Evolutionary conservation across 2,888 invertebrate genomes (phyloP).

Genomic region (Hydrotaea diabolus): DNA sequence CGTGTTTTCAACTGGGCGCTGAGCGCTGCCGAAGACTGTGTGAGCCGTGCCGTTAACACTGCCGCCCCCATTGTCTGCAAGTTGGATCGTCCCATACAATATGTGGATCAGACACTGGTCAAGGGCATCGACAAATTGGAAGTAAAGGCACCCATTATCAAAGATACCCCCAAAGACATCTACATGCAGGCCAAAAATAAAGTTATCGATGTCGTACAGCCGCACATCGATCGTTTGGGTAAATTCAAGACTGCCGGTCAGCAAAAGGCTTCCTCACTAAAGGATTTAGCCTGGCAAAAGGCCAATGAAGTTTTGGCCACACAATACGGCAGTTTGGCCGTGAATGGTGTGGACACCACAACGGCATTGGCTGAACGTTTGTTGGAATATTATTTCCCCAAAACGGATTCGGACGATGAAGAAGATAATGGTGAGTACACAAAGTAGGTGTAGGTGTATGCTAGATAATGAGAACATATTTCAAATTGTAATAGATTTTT

Average conservation of each 20-base stretch:
- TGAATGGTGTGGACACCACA: conserved; percentile 86
- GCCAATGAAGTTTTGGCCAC: conserved; percentile 87
- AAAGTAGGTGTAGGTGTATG: not conserved
- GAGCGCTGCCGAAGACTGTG: conserved; percentile 84
- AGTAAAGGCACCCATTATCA: conserved; percentile 85
- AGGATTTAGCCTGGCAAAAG: conserved; percentile 87
- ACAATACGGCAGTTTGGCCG: conserved; percentile 86
- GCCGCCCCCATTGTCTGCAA: conserved; percentile 83
- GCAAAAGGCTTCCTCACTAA: conserved; percentile 84
- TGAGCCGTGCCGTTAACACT: conserved; percentile 84
- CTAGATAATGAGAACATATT: too few species aligned
- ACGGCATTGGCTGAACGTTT: conserved; percentile 87
- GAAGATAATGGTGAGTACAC: conserved; percentile 81
- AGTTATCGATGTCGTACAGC: conserved; percentile 83
- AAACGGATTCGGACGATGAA: conserved; percentile 83
- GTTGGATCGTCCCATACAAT: conserved; percentile 82
- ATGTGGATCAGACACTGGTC: conserved; percentile 86
- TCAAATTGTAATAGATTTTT: not conserved
- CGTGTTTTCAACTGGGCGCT: conserved; percentile 86
- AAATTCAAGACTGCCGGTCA: conserved; percentile 79
- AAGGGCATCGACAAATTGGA: conserved; percentile 85
- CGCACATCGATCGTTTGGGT: conserved; percentile 81
- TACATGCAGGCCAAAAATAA: conserved; percentile 83
- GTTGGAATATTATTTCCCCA: conserved; percentile 88
- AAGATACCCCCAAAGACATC: conserved; percentile 84